Percentiles rank a stretch among this genome's conserved stretches.
Evolutionary conservation across 2,797 vertebrate genomes (phyloP).

Genomic region (Brotula barbata): DNA sequence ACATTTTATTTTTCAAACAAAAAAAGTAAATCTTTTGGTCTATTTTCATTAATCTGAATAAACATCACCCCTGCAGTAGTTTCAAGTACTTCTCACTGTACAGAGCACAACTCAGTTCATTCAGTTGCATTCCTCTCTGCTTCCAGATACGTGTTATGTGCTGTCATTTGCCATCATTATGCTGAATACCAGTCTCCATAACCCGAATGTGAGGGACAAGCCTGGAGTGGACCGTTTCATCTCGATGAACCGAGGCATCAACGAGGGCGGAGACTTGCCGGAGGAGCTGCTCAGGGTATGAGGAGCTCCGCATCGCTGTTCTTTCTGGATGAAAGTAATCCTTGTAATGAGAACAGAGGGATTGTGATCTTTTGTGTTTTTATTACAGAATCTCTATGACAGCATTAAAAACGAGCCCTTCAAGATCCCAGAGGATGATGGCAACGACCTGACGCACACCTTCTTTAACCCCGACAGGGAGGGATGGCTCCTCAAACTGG

Average conservation of each 20-base stretch:
- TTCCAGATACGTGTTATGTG: conserved; percentile 92
- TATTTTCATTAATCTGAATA: too few relatives aligned
- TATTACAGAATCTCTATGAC: conserved; percentile 86
- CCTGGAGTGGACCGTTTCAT: conserved; percentile 92
- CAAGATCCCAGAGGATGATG: conserved; percentile 94
- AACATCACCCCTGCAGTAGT: too few relatives aligned
- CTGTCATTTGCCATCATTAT: conserved; percentile 97
- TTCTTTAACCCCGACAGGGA: conserved; percentile 97
- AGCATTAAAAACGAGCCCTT: conserved; percentile 95
- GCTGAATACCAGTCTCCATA: conserved; percentile 97
- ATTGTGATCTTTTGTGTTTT: not conserved
- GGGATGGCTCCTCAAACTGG: conserved; percentile 96
- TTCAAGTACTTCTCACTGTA: not conserved
- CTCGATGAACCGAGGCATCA: conserved; percentile 97
- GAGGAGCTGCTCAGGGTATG: conserved; percentile 94
- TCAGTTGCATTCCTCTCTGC: conserved; percentile 13
- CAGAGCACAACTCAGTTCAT: not conserved
- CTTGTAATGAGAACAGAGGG: not conserved
- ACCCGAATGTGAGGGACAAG: conserved; percentile 96
- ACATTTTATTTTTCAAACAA: too few relatives aligned
- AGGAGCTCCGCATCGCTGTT: not conserved
- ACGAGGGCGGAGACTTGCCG: conserved; percentile 92
- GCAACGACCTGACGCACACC: conserved; percentile 93
- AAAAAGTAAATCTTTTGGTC: too few relatives aligned
- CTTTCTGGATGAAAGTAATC: not conserved